Conservation (phyloP, 2,888 invertebrate genomes). For the Serrognathus titanus region DNA sequence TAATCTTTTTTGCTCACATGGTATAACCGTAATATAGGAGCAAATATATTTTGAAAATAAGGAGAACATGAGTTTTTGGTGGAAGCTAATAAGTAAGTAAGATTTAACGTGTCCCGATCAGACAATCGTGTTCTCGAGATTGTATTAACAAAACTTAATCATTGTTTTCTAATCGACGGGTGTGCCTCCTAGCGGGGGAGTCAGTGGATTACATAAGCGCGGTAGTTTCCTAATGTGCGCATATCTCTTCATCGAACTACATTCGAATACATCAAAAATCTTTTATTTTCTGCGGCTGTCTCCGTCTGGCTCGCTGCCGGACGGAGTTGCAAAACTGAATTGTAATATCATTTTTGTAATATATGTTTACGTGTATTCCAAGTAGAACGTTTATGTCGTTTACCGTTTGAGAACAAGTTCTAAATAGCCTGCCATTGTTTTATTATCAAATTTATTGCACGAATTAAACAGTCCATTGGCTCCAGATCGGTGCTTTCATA, state of each 20-base stretch:
- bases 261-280: conserved; percentile 3
- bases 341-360: neutral
- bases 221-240: conserved; percentile 9
- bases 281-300: neutral
- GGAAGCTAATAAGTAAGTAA: neutral
- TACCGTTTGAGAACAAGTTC: conserved; percentile 21
- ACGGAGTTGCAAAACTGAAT: neutral
- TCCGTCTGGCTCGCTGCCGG: neutral
- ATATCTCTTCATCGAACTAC: conserved; percentile 3
- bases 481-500: conserved; percentile 2
- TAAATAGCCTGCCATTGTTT: conserved; percentile 22
- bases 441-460: conserved; percentile 24
- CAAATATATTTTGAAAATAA: neutral
- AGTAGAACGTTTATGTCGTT: conserved; percentile 2
- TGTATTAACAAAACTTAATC: conserved; percentile 14
- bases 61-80: neutral
- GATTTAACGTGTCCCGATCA: conserved; percentile 10
- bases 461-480: conserved; percentile 21
- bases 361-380: conserved; percentile 1
- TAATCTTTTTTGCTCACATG: too few species aligned
- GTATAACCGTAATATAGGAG: too few species aligned
- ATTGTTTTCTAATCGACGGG: conserved; percentile 19
- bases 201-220: conserved; percentile 10
- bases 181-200: conserved; percentile 15
- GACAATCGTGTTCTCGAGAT: conserved; percentile 7